Evolutionary conservation across 2,113 vertebrate genomes (phyloP).

Genomic region (Glaucomys volans): DNA sequence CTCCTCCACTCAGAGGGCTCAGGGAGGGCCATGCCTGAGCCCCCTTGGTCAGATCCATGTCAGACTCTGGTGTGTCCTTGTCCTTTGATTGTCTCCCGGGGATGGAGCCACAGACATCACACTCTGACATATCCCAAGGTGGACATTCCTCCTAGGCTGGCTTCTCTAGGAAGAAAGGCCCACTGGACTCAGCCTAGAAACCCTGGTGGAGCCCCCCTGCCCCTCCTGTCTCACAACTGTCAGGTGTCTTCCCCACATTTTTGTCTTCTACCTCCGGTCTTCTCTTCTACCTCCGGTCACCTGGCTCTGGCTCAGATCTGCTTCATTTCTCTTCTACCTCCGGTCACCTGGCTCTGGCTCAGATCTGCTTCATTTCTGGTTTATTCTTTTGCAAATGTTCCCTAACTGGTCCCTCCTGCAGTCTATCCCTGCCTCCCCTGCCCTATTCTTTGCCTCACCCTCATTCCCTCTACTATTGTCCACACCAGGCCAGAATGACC

Average conservation of each 20-base stretch:
- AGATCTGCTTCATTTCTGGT: background rate
- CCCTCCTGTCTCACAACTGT: fast-evolving
- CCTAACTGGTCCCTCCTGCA: background rate
- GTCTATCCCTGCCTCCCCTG: background rate
- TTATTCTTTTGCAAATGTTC: background rate
- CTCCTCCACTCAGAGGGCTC: background rate
- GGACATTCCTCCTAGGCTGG: background rate
- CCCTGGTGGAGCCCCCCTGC: fast-evolving
- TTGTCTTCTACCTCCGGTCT: no score
- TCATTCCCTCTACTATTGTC: background rate
- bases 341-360: background rate
- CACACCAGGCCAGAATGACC: background rate
- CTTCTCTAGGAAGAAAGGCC: background rate
- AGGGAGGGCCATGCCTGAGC: background rate
- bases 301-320: background rate
- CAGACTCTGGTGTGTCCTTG: background rate
- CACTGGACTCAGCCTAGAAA: background rate
- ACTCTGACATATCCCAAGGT: no score
- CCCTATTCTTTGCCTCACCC: fast-evolving
- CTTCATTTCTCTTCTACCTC: background rate
- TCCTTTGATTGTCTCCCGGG: background rate
- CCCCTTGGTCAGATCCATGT: background rate
- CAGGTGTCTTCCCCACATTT: background rate
- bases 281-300: background rate
- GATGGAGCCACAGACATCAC: fast-evolving